phyloP scores from a whole-genome alignment of 2,797 vertebrate genomes.

The Benthosema pterotum region DNA sequence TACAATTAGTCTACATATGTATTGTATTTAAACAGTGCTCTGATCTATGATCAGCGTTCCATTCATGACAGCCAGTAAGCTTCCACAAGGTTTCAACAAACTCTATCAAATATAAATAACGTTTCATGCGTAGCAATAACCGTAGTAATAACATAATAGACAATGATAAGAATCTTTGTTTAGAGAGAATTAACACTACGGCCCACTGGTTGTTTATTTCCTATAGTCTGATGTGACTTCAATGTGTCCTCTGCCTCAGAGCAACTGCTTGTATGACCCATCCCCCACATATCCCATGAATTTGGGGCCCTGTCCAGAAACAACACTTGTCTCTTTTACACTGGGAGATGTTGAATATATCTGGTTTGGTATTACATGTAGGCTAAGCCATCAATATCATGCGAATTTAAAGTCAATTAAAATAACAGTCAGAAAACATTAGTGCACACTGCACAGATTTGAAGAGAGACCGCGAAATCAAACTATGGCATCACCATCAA shows the following conservation, averaged over 20 bases:
- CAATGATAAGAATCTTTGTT: conserved; percentile 33
- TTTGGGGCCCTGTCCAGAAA: conserved; percentile 67
- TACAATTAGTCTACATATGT: no score
- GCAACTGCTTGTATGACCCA: conserved; percentile 67
- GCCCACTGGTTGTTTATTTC: conserved; percentile 58
- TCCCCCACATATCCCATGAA: conserved; percentile 67
- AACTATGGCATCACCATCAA: no score
- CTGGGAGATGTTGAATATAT: conserved; percentile 48
- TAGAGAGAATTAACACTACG: conserved; percentile 37
- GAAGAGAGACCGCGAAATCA: no score
- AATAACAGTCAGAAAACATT: conserved; percentile 45
- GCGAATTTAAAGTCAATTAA: conserved; percentile 2
- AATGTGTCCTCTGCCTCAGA: conserved; percentile 66
- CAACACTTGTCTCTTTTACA: conserved; percentile 69
- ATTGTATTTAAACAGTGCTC: no score
- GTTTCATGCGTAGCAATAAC: no score
- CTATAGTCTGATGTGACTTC: conserved; percentile 62
- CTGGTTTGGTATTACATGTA: conserved; percentile 26
- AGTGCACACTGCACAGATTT: not conserved
- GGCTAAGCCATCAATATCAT: conserved; percentile 14
- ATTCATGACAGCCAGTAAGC: not conserved
- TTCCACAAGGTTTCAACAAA: not conserved
- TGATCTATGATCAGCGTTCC: no score
- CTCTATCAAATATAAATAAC: not conserved
- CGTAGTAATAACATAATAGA: conserved; percentile 13